These are phyloP conservation scores for Odiellus spinosus DNA, from an alignment of 2,888 invertebrate species.

Conservation along the genomic window DNA sequence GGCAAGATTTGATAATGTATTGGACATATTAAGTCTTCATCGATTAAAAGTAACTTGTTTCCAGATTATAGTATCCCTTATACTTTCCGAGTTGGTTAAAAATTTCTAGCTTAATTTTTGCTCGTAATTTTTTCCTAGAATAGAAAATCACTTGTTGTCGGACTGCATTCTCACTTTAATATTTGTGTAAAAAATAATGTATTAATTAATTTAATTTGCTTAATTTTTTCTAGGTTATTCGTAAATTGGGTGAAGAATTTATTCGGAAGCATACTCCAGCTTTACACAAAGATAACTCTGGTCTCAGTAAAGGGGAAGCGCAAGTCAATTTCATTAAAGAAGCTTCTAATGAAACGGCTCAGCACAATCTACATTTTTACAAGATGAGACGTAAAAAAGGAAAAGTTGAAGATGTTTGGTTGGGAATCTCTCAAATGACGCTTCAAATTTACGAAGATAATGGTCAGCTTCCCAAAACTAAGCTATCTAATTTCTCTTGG, in stretches of 20 bases:
- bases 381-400: conserved; percentile 53
- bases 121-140: too few relatives aligned
- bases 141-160: too few relatives aligned
- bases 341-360: conserved; percentile 63
- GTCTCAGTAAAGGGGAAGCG: conserved; percentile 61
- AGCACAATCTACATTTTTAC: conserved; percentile 74
- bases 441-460: conserved; percentile 59
- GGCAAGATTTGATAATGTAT: too few relatives aligned
- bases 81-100: too few relatives aligned
- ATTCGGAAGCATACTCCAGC: conserved; percentile 45
- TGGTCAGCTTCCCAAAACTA: conserved; percentile 29
- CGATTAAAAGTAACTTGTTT: too few relatives aligned
- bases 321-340: conserved; percentile 76
- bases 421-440: conserved; percentile 82
- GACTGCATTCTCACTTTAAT: too few relatives aligned
- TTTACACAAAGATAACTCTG: conserved; percentile 65
- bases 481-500: conserved; percentile 74
- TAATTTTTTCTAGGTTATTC: conserved; percentile 33
- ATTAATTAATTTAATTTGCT: too few relatives aligned
- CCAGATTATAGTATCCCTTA: too few relatives aligned
- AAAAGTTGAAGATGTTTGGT: conserved; percentile 48
- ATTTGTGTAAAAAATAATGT: too few relatives aligned
- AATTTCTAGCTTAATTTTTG: too few relatives aligned
- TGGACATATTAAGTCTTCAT: too few relatives aligned
- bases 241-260: conserved; percentile 36